Conservation (phyloP, 2,113 vertebrate species). For the Piprites chloris region DNA sequence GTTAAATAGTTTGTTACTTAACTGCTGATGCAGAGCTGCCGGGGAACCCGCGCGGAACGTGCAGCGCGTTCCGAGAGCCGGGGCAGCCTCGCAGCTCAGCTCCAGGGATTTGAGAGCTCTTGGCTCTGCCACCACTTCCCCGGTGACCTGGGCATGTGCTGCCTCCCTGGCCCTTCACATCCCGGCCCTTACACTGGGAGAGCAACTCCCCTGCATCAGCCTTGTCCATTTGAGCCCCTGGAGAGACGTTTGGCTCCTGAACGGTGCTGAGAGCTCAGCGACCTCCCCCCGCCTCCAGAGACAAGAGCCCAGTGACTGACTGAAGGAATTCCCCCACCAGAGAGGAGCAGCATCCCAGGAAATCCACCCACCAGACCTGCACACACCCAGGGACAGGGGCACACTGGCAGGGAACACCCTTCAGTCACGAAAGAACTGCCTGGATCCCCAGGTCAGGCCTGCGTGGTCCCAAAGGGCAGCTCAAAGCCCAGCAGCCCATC, state of each 20-base stretch:
- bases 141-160: rapidly evolving
- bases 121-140: not conserved
- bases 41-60: not conserved
- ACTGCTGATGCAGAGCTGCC: not conserved
- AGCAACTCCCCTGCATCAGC: not conserved
- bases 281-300: not conserved
- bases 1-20: slow-evolving; percentile 18
- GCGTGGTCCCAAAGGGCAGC: not conserved
- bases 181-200: not conserved
- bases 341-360: not conserved
- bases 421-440: rapidly evolving
- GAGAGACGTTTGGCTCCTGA: not conserved
- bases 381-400: rapidly evolving
- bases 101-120: not conserved
- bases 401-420: rapidly evolving
- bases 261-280: not conserved
- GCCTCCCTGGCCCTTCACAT: not conserved
- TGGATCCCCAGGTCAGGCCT: not conserved
- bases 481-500: not conserved
- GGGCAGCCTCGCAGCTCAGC: not conserved
- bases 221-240: not conserved
- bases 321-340: not conserved
- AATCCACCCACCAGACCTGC: not conserved
- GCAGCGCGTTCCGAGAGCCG: rapidly evolving
- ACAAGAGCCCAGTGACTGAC: not conserved